Evolutionary conservation across 2,888 invertebrate genomes (phyloP), one percentile per base, ranked within the genome.

Genomic region (Heterodera filipjevi): DNA sequence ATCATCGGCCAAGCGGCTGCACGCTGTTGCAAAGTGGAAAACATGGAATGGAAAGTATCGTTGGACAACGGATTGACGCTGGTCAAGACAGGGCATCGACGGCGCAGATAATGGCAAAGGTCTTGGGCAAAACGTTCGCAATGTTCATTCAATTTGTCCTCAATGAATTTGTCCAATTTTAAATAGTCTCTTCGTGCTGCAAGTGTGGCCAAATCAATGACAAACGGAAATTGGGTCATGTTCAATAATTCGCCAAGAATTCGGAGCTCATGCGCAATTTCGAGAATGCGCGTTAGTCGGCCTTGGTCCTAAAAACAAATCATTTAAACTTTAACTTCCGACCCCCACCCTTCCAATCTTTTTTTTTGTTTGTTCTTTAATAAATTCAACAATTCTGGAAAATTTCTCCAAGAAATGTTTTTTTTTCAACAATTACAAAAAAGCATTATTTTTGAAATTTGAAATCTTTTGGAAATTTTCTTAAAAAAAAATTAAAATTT

Each of bases 91-190:
- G 82, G 80, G 66, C 79, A 79, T 32, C 83, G 66, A 27, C 84
- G 71, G 39, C 82, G 80, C 33, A 86, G 78, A 72, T 82, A 82
- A 27, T 80, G 81, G 30, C 85, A 78, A 3, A 86, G 77, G 27
- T 83, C 78, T 71, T 80, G 81, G 8, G 82, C 82, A 73, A 87
- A 80, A 14, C 80, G 71, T 22, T 87, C 86, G 30, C 96, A 96
- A 90, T 97, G 95, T 87, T 97, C 97, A 82, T 94, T 92, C 81
- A 98, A 95, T 91, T 99, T 98, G 89, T 99, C 99, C 0, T 94
- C 93, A 19, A 99, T 91, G 98, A 99, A 99, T 90, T 99, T 99
- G 90, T 99, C 99, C 32, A 99, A 91, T 89, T 99, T 99, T 19
- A 99, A 92, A 90, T 97, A 99, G 90, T 98, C 99, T 79, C 98